These are phyloP conservation scores for Dissostichus mawsoni DNA, from an alignment of 2,113 vertebrate genomes.

Conservation along the genomic window DNA sequence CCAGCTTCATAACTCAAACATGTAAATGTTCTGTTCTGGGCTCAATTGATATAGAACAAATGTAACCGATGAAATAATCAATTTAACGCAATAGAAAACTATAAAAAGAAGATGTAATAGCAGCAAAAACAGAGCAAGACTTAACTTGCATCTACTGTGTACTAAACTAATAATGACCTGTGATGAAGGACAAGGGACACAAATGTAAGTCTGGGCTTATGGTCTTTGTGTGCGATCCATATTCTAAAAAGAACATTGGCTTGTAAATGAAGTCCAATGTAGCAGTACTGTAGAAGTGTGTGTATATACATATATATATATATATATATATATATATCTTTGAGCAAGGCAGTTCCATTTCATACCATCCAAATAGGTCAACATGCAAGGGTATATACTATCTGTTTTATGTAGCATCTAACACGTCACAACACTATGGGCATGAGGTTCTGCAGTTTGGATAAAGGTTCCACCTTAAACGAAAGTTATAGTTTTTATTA, in stretches of 20 bases:
- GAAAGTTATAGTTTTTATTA: constrained; percentile 81
- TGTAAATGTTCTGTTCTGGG: not conserved
- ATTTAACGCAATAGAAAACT: constrained; percentile 1
- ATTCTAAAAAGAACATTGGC: constrained; percentile 61
- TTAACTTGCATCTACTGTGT: constrained; percentile 16
- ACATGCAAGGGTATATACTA: constrained; percentile 87
- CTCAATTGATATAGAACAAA: not conserved
- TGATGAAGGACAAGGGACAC: constrained; percentile 31
- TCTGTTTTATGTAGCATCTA: constrained; percentile 81
- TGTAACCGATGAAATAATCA: not conserved
- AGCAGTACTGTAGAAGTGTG: constrained; percentile 70
- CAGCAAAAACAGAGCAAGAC: constrained; percentile 59
- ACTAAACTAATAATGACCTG: constrained; percentile 22
- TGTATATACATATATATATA: too few species aligned
- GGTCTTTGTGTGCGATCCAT: constrained; percentile 44
- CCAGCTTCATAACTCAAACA: not conserved
- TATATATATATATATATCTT: constrained; percentile 79
- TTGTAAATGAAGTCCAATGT: constrained; percentile 73
- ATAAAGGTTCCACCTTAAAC: constrained; percentile 88
- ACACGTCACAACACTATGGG: constrained; percentile 82
- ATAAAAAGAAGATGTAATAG: constrained; percentile 46
- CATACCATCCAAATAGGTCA: constrained; percentile 86
- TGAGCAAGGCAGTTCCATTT: constrained; percentile 87
- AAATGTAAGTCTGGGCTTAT: constrained; percentile 18
- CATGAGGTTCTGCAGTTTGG: constrained; percentile 71